These are phyloP conservation scores for Lepidochrysops patricia DNA, from an alignment of 2,888 invertebrate species.

Conservation along the genomic window DNA sequence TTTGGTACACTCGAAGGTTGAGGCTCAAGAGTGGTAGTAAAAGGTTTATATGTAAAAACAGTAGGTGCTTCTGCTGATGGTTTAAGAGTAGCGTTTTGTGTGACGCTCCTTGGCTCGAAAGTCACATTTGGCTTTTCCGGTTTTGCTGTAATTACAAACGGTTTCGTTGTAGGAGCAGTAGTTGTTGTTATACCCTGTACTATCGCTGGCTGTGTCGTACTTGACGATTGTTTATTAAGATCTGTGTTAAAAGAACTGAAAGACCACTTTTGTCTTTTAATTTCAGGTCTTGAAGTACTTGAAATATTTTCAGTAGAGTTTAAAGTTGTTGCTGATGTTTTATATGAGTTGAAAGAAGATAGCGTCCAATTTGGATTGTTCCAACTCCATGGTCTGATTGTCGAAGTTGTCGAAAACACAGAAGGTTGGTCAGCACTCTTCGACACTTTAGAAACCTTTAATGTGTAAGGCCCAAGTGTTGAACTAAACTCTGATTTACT, in stretches of 20 bases:
- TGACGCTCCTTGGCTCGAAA: neutral
- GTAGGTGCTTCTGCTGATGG: neutral
- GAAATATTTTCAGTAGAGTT: neutral
- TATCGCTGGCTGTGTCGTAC: neutral
- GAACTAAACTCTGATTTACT: neutral
- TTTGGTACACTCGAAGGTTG: slow-evolving; percentile 15
- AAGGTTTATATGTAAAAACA: neutral
- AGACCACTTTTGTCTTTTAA: neutral
- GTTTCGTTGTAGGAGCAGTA: neutral
- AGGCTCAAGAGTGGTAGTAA: neutral
- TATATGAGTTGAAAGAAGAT: neutral
- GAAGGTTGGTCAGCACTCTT: neutral
- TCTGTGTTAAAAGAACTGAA: neutral
- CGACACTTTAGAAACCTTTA: neutral
- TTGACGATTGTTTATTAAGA: neutral
- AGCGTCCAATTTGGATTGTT: neutral
- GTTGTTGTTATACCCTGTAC: neutral
- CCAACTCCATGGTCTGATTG: neutral
- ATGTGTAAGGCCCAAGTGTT: neutral
- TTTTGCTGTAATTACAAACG: neutral
- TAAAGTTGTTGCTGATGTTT: neutral
- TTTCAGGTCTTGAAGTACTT: neutral
- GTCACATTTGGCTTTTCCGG: neutral
- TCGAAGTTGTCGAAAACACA: neutral
- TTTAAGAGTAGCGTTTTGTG: neutral